Conservation (phyloP, 2,113 vertebrate genomes). For the Cnemophilus loriae region DNA sequence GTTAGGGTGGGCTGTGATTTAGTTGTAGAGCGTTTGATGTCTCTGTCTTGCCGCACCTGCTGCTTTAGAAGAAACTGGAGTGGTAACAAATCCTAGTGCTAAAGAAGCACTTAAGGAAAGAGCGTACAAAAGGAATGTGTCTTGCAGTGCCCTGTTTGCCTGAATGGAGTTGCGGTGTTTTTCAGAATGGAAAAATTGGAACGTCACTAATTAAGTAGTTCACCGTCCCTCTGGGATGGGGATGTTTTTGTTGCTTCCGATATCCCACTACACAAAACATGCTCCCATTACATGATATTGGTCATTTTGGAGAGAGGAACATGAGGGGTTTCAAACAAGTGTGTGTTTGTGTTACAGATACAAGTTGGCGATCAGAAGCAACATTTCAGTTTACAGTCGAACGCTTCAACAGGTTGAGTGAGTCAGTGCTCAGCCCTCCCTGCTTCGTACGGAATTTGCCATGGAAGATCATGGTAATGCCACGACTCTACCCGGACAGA, state of each 20-base stretch:
- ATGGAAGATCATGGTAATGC: constrained; percentile 99
- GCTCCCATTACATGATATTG: rapidly evolving
- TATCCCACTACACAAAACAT: not conserved
- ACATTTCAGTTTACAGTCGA: constrained; percentile 97
- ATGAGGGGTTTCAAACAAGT: not conserved
- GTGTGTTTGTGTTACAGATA: constrained; percentile 77
- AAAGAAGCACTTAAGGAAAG: not conserved
- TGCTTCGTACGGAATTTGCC: constrained; percentile 97
- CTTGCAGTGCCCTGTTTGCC: not conserved
- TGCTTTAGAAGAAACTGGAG: not conserved
- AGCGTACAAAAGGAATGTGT: rapidly evolving
- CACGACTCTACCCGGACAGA: constrained; percentile 94
- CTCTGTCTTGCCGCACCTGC: not conserved
- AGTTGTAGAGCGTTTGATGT: not conserved
- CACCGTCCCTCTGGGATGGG: not conserved
- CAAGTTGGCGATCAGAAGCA: constrained; percentile 97
- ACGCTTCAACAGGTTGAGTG: constrained; percentile 94
- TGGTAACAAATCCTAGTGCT: not conserved
- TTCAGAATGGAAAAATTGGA: not conserved
- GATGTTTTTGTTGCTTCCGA: not conserved
- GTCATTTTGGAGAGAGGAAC: not conserved
- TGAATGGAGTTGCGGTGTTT: not conserved
- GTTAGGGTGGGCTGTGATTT: not conserved
- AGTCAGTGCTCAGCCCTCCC: constrained; percentile 96
- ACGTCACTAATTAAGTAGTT: not conserved